Evolutionary conservation across 2,113 vertebrate species (phyloP).

Genomic region (Alaudala cheleensis): DNA sequence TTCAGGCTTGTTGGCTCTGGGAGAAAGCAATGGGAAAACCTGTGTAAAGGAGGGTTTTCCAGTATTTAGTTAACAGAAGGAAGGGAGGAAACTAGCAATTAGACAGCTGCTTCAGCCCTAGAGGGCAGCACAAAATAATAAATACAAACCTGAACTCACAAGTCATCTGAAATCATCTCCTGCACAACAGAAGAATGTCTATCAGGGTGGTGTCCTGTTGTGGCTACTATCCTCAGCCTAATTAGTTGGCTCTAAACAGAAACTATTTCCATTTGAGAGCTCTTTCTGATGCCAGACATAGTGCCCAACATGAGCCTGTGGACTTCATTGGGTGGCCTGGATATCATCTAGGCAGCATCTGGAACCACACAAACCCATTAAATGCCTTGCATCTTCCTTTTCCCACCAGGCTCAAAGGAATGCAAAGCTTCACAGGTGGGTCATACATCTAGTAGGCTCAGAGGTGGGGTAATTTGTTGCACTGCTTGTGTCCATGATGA

Average conservation of each 20-base stretch:
- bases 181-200: neutral
- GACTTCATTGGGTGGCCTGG: neutral
- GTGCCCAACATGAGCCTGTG: neutral
- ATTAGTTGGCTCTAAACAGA: neutral
- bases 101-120: constrained; percentile 34
- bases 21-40: neutral
- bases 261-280: neutral
- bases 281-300: neutral
- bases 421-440: neutral
- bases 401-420: neutral
- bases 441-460: neutral
- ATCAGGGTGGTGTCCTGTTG: neutral
- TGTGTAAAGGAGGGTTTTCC: neutral
- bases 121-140: constrained; percentile 49
- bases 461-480: neutral
- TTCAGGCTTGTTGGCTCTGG: neutral
- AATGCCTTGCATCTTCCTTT: neutral
- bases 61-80: neutral
- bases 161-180: neutral
- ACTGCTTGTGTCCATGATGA: neutral
- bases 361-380: neutral
- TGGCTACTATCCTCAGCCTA: neutral
- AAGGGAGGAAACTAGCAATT: neutral
- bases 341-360: neutral
- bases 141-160: neutral